Evolutionary conservation across 1,140 invertebrate species (phyloP).

Genomic region (Telenomus remus): DNA sequence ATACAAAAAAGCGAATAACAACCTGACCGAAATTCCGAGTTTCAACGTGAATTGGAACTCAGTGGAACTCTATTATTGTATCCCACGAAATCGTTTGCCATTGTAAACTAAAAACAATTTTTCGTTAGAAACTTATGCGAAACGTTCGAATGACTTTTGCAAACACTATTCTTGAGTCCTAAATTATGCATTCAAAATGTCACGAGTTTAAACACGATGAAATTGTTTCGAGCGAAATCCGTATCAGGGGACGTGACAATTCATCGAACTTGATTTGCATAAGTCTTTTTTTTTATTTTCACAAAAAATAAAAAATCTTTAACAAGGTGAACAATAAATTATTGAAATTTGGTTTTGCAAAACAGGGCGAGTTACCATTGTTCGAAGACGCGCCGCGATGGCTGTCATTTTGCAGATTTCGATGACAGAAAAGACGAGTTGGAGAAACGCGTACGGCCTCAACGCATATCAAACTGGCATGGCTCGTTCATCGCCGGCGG

Average conservation of each 20-base stretch:
- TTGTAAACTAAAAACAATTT: constrained; percentile 2
- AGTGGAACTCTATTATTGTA: neutral
- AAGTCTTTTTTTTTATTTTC: constrained; percentile 4
- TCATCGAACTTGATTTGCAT: constrained; percentile 27
- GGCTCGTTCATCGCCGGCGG: constrained; percentile 19
- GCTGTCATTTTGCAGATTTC: constrained; percentile 34
- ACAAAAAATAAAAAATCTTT: constrained; percentile 11
- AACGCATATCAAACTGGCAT: constrained; percentile 37
- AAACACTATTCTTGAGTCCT: constrained; percentile 11
- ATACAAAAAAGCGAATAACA: too few species aligned
- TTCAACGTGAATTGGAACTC: neutral
- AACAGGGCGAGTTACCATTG: constrained; percentile 23
- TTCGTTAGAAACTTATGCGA: constrained; percentile 2
- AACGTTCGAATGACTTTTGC: constrained; percentile 6
- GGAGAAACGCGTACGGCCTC: constrained; percentile 18
- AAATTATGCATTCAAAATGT: constrained; percentile 26
- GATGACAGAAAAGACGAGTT: constrained; percentile 1
- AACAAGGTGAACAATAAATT: constrained; percentile 22
- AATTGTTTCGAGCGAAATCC: constrained; percentile 23
- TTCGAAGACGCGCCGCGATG: constrained; percentile 31
- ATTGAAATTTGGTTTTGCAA: constrained; percentile 17
- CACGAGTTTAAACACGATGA: constrained; percentile 12
- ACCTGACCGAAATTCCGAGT: too few species aligned
- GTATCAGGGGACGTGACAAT: constrained; percentile 12
- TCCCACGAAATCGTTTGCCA: neutral